Conservation (phyloP, 1,140 invertebrate genomes). For the Macrobrachium nipponense region DNA sequence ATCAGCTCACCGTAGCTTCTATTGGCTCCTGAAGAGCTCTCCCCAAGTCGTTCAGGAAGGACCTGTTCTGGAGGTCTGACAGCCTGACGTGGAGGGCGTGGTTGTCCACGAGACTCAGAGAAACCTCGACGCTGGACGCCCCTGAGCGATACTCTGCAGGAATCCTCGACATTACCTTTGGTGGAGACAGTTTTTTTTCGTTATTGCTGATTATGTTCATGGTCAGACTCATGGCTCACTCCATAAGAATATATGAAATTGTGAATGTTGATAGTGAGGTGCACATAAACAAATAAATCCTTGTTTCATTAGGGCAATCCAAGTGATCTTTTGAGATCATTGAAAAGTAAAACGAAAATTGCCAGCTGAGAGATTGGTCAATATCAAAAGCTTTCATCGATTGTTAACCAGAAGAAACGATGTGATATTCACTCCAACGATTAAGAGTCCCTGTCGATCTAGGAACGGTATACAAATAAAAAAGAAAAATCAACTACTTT, state of each 20-base stretch:
- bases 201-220: no score
- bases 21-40: slow-evolving; percentile 7
- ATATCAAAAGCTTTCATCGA: neutral
- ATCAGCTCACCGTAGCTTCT: slow-evolving; percentile 22
- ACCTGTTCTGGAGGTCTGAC: slow-evolving; percentile 13
- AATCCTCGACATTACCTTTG: slow-evolving; percentile 56
- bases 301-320: no score
- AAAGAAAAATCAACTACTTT: no score
- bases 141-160: slow-evolving; percentile 46
- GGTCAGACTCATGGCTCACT: no score
- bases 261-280: no score
- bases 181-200: neutral
- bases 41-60: slow-evolving; percentile 3
- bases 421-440: no score
- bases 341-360: no score
- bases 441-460: no score
- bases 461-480: no score
- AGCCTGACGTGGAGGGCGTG: slow-evolving; percentile 35
- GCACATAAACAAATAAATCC: no score
- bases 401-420: neutral
- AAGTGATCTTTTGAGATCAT: no score
- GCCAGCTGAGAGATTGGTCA: neutral
- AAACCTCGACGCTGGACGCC: slow-evolving; percentile 32
- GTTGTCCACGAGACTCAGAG: slow-evolving; percentile 32
- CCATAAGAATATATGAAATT: no score